Conservation (phyloP, 2,113 vertebrate genomes). For the pig (Sus scrofa) region T2T-Sscrofa CM000812.6:7073501-7074000, state of each 20-base stretch:
- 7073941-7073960: rapidly evolving
- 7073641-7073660: rapidly evolving
- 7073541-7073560: rapidly evolving
- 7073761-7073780: background rate
- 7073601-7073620: rapidly evolving
- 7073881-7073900: background rate
- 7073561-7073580: rapidly evolving
- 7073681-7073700: rapidly evolving
- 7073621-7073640: background rate
- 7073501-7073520: background rate
- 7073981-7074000: rapidly evolving
- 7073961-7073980: rapidly evolving
- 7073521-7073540: background rate
- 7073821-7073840: background rate
- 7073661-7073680: background rate
- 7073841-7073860: background rate
- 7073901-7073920: background rate
- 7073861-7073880: background rate
- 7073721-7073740: background rate
- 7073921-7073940: background rate
- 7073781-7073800: rapidly evolving
- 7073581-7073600: rapidly evolving
- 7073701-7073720: too few species aligned
- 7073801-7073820: too few species aligned
- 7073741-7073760: background rate